Base-by-base conservation (phyloP, 2,888 invertebrate species). In the Lutraria lutraria region DNA sequence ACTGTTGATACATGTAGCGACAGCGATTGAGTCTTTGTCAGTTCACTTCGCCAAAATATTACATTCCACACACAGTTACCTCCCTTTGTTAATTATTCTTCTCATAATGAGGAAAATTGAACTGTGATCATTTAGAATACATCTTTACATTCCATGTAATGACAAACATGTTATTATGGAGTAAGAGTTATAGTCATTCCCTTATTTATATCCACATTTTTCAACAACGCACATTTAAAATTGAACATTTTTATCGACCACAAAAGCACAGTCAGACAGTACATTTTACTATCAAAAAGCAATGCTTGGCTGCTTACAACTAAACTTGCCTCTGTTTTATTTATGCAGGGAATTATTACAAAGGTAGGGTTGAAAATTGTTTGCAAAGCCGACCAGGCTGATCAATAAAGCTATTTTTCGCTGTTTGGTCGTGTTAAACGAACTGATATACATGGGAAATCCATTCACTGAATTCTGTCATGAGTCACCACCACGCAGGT, bases 371-470 rank as follows among this genome's bases (percentile, higher is more conserved):
- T 76, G 29, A 54, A 84, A 72, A 76, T 15, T 85, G 80, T 80
- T 79, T 80, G 60, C 43, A n/a, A 56, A 80, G 34, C 52, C 43
- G 43, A 43, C 43, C 81, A 34, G 63, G 60, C 10, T 79, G 80
- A 85, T 85, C 85, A 85, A 85, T 85, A 85, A 15, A 79, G 13
- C 85, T 54, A 85, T 79, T 54, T 83, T 72, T 21, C 76, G 21
- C 52, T 34, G 19, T 29, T 76, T 54, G 52, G 72, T 6, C 8
- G 53, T 52, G 21, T 68, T 21, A 72, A 19, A 84, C 68, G 13
- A 1, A 54, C 19, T 34, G 31, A 83, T 81, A 81, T 81, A 81
- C 34, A 25, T 25, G 63, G 21, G 19, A 2, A 31, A 13, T 16
- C 15, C 76, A 76, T 53, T 53, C n/a, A 81, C 53, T 76, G 19